Evolutionary conservation across 1,140 invertebrate genomes (phyloP).

Genomic region (Drosophila pseudoananassae): DNA sequence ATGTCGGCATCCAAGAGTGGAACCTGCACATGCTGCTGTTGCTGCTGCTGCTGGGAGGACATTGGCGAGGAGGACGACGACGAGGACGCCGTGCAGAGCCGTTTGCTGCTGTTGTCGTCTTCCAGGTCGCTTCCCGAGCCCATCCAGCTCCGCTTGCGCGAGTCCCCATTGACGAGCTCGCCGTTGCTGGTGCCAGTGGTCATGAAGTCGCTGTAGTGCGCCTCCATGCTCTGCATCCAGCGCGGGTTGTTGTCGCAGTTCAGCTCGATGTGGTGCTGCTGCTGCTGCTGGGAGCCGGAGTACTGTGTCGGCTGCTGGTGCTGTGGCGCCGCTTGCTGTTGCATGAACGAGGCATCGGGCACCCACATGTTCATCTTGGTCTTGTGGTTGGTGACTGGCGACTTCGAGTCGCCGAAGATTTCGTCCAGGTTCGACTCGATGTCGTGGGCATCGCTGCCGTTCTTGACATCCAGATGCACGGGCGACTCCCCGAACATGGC

Average conservation of each 20-base stretch:
- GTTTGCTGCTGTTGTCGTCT: constrained; percentile 73
- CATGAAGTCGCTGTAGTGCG: constrained; percentile 75
- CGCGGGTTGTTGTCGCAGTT: constrained; percentile 77
- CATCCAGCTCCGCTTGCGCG: constrained; percentile 78
- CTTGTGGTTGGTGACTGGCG: constrained; percentile 56
- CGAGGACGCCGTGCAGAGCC: constrained; percentile 66
- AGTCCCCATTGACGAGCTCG: constrained; percentile 57
- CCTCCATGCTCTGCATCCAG: constrained; percentile 82
- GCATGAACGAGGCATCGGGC: constrained; percentile 54
- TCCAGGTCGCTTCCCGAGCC: constrained; percentile 72
- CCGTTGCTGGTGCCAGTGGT: constrained; percentile 44
- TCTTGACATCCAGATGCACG: constrained; percentile 75
- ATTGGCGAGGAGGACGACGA: constrained; percentile 69
- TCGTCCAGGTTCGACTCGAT: constrained; percentile 82
- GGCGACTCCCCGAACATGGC: constrained; percentile 84
- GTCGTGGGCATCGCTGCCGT: constrained; percentile 65
- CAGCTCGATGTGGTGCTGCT: constrained; percentile 75
- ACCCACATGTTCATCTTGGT: constrained; percentile 72
- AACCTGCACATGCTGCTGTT: constrained; percentile 42
- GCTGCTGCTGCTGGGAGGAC: constrained; percentile 63
- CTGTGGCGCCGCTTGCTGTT: constrained; percentile 43
- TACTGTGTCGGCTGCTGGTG: constrained; percentile 45
- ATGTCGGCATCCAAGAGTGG: constrained; percentile 73
- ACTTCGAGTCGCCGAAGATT: constrained; percentile 79
- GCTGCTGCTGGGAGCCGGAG: constrained; percentile 44